Conservation (phyloP, 1,140 invertebrate species). For the Pteromalus puparum region DNA sequence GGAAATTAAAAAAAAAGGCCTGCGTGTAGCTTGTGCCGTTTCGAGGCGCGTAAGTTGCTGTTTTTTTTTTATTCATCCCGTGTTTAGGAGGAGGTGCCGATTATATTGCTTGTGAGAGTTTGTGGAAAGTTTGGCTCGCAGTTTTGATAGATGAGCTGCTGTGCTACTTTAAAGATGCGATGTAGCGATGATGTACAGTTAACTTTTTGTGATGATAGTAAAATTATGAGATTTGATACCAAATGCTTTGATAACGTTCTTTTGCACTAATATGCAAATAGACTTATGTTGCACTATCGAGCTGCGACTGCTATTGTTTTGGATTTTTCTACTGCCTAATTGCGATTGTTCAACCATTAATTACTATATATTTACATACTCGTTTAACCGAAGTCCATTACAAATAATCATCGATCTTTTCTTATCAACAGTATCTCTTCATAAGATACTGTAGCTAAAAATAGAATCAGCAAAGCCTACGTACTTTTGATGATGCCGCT, state of each 20-base stretch:
- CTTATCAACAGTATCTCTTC: too few relatives aligned
- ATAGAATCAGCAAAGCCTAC: too few relatives aligned
- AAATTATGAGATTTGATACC: too few relatives aligned
- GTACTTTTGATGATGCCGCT: too few relatives aligned
- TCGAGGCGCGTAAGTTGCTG: neutral
- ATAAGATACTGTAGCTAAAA: too few relatives aligned
- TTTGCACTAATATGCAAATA: neutral
- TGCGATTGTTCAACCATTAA: neutral
- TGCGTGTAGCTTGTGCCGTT: neutral
- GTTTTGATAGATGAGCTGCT: neutral
- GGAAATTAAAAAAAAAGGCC: too few relatives aligned
- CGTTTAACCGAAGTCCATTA: neutral
- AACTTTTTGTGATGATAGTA: too few relatives aligned
- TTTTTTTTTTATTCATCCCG: neutral
- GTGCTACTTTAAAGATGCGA: too few relatives aligned
- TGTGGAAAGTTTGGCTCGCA: neutral
- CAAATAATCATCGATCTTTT: too few relatives aligned
- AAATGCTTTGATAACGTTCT: too few relatives aligned
- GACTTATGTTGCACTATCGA: too few relatives aligned
- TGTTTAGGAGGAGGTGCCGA: neutral
- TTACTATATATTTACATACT: neutral
- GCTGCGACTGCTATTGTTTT: neutral
- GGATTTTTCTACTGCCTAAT: neutral
- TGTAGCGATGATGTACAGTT: too few relatives aligned
- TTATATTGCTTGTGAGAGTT: neutral